Percentiles rank a stretch among this genome's conserved stretches.
These are phyloP conservation scores for Pseudopodoces humilis DNA, from an alignment of 2,113 vertebrate genomes.

Conservation along the genomic window DNA sequence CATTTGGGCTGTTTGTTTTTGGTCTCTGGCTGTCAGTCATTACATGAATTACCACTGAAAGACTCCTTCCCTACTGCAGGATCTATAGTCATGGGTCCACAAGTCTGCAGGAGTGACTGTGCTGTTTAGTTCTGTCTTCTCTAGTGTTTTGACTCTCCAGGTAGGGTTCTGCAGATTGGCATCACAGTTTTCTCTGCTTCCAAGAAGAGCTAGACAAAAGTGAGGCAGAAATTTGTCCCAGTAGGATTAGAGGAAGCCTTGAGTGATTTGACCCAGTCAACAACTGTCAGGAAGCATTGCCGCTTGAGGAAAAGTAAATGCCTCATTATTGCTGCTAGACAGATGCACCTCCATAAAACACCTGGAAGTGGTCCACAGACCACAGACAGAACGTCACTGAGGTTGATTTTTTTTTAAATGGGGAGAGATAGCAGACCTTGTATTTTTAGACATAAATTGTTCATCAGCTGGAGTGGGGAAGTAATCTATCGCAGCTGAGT, in stretches of 20 bases:
- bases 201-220: conserved; percentile 5
- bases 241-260: background rate
- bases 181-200: background rate
- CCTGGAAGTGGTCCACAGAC: conserved; percentile 48
- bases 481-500: background rate
- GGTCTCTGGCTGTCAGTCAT: background rate
- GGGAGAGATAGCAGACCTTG: background rate
- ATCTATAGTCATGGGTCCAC: fast-evolving
- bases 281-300: conserved; percentile 24
- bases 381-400: conserved; percentile 24
- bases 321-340: conserved; percentile 30
- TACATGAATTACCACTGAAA: background rate
- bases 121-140: background rate
- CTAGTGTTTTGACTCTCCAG: background rate
- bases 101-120: background rate
- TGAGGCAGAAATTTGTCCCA: conserved; percentile 8
- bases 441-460: conserved; percentile 20
- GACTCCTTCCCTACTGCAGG: background rate
- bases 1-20: conserved; percentile 7
- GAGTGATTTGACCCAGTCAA: conserved; percentile 36
- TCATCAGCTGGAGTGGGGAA: background rate
- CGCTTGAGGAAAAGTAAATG: conserved; percentile 23
- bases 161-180: background rate
- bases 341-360: conserved; percentile 52
- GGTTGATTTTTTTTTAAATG: background rate